These are phyloP conservation scores for Drosophila lini DNA, from an alignment of 1,140 invertebrate species.

Conservation along the genomic window DNA sequence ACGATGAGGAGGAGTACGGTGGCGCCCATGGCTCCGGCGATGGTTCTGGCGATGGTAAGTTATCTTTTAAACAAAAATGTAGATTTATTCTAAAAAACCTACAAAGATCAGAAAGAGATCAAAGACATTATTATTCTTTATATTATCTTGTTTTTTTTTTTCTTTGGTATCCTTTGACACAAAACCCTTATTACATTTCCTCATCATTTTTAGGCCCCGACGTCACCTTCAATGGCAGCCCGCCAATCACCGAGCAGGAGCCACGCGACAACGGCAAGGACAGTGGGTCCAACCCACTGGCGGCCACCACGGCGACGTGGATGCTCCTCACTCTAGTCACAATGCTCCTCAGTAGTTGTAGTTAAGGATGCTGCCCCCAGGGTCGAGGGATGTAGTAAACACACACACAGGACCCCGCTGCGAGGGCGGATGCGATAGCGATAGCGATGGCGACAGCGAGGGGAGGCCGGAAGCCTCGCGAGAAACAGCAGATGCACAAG, in stretches of 20 bases:
- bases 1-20: slow-evolving; percentile 80
- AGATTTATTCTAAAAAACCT: not conserved
- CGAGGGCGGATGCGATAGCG: not conserved
- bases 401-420: slow-evolving; percentile 22
- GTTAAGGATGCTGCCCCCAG: slow-evolving; percentile 63
- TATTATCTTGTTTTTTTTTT: not conserved
- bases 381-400: slow-evolving; percentile 34
- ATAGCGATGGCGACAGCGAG: not conserved
- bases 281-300: slow-evolving; percentile 39
- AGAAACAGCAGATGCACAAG: slow-evolving; percentile 39
- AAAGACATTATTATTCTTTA: not conserved
- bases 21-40: slow-evolving; percentile 75
- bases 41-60: slow-evolving; percentile 80
- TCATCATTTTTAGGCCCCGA: slow-evolving; percentile 44
- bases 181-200: not conserved
- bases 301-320: slow-evolving; percentile 48
- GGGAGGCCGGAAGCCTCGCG: slow-evolving; percentile 7
- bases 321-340: slow-evolving; percentile 79
- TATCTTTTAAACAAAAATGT: too few relatives aligned
- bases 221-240: slow-evolving; percentile 31
- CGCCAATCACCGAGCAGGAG: slow-evolving; percentile 51
- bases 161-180: not conserved
- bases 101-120: not conserved
- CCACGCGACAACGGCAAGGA: slow-evolving; percentile 36
- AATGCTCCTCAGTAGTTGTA: slow-evolving; percentile 71